Evolutionary conservation across 2,797 vertebrate species (phyloP).

Genomic region (Linurgus olivaceus): DNA sequence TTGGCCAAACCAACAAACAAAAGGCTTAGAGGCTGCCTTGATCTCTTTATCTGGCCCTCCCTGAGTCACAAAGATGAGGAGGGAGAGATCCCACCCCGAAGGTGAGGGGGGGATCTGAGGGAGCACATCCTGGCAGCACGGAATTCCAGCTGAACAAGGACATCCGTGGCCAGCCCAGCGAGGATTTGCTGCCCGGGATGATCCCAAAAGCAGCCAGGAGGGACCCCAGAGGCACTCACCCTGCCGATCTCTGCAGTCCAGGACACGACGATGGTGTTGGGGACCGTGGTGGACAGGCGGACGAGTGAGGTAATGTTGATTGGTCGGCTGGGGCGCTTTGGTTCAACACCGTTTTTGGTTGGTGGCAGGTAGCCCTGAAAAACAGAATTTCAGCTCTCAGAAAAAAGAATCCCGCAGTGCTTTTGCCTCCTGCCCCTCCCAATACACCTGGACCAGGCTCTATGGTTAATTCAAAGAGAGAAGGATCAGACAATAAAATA

Average conservation of each 20-base stretch:
- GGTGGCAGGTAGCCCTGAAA: slow-evolving; percentile 97
- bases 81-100: not conserved
- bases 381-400: not conserved
- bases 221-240: slow-evolving; percentile 74
- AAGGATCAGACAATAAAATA: not conserved
- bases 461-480: no score
- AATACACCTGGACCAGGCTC: not conserved
- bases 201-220: accelerated
- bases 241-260: slow-evolving; percentile 98
- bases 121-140: not conserved
- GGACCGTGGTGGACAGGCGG: slow-evolving; percentile 94
- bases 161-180: not conserved
- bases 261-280: slow-evolving; percentile 97
- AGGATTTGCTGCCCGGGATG: not conserved
- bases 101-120: not conserved
- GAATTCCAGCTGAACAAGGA: not conserved
- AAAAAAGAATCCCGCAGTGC: no score
- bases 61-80: not conserved
- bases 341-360: slow-evolving; percentile 99
- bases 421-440: not conserved
- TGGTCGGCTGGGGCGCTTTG: slow-evolving; percentile 97
- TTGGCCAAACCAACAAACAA: not conserved
- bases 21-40: not conserved
- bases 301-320: slow-evolving; percentile 99
- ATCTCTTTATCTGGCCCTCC: not conserved